Conservation (phyloP, 2,888 invertebrate genomes). For the Augochlorella aurata region DNA sequence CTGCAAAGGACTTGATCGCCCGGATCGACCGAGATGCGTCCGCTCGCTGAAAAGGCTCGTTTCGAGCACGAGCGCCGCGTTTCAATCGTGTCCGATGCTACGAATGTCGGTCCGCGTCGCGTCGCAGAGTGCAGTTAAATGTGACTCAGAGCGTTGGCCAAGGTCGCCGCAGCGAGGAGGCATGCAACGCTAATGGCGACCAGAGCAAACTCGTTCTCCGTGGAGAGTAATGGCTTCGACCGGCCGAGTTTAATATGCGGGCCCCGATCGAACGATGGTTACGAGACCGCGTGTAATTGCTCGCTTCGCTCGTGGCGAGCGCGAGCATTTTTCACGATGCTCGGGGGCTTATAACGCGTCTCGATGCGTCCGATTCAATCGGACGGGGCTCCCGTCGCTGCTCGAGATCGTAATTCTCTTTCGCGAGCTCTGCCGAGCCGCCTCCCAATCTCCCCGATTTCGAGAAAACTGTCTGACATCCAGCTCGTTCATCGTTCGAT, state of each 20-base stretch:
- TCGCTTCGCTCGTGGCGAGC: not conserved
- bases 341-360: not conserved
- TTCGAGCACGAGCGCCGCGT: not conserved
- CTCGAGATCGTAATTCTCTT: not conserved
- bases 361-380: constrained; percentile 1
- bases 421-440: not conserved
- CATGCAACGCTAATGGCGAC: constrained; percentile 50
- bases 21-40: not conserved
- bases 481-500: too few relatives aligned
- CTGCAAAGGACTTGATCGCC: not conserved
- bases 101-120: constrained; percentile 9
- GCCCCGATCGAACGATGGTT: constrained; percentile 27
- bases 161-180: constrained; percentile 43
- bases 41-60: not conserved
- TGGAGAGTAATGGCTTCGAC: constrained; percentile 45
- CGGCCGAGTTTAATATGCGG: constrained; percentile 24
- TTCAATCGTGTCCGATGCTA: not conserved
- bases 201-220: constrained; percentile 44
- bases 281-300: constrained; percentile 29
- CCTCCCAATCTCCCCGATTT: not conserved
- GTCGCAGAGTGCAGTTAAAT: constrained; percentile 41
- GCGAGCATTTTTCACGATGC: constrained; percentile 4
- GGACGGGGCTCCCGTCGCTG: not conserved
- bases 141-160: constrained; percentile 37
- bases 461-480: not conserved